Conservation (phyloP, 1,140 invertebrate species). For the Euura lappo region DNA sequence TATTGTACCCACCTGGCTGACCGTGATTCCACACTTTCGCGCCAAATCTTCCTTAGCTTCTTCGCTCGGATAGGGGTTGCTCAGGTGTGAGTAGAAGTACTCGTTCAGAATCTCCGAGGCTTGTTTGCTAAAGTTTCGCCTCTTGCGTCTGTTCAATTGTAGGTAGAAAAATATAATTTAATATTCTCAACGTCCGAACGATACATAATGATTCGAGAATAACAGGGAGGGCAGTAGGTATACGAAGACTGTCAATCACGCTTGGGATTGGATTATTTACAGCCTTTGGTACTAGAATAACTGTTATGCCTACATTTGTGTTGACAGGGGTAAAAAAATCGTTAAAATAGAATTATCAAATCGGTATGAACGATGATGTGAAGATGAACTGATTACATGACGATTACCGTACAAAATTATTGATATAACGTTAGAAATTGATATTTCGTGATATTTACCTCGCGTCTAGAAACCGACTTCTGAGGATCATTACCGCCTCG, state of each 20-base stretch:
- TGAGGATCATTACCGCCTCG: constrained; percentile 99
- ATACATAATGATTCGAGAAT: too few species aligned
- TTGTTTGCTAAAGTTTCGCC: constrained; percentile 99
- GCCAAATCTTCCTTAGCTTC: constrained; percentile 99
- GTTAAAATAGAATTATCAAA: too few species aligned
- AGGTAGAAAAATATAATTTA: constrained; percentile 12
- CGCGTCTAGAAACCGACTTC: constrained; percentile 93
- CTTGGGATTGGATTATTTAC: too few species aligned
- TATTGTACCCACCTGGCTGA: constrained; percentile 77
- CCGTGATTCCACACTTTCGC: constrained; percentile 99
- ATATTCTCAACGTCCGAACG: neutral
- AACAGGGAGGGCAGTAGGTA: too few species aligned
- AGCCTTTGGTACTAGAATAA: too few species aligned
- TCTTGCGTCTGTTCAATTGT: constrained; percentile 80
- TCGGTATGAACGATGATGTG: constrained; percentile 6
- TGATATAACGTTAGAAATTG: neutral
- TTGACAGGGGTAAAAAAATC: too few species aligned
- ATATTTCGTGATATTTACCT: constrained; percentile 60
- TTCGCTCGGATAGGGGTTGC: constrained; percentile 99
- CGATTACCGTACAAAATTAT: neutral
- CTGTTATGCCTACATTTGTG: too few species aligned
- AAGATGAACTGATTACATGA: constrained; percentile 23
- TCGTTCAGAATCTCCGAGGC: constrained; percentile 99
- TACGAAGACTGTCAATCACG: too few species aligned
- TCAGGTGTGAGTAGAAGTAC: constrained; percentile 99